A percentile compares a stretch with the other conserved stretches of the same genome.
Evolutionary conservation across 2,888 invertebrate genomes (phyloP).

Genomic region (Melanostoma scalare): DNA sequence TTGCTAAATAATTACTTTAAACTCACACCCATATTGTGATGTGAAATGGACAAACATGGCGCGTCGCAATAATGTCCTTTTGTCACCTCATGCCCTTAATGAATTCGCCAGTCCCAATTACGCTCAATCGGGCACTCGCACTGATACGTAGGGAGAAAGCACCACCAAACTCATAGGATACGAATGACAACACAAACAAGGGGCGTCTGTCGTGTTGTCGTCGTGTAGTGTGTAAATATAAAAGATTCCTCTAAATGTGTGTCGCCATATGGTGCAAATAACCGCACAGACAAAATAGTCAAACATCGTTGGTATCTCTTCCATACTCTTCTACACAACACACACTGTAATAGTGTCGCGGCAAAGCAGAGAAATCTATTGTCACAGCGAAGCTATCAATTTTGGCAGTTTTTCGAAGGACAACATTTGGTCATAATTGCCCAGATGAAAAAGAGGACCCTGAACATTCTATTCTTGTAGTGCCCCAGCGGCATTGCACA

Average conservation of each 20-base stretch:
- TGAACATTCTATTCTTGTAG: constrained; percentile 37
- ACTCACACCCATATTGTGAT: constrained; percentile 68
- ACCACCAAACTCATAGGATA: constrained; percentile 12
- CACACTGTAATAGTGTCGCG: constrained; percentile 23
- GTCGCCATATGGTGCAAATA: constrained; percentile 71
- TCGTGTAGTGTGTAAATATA: constrained; percentile 52
- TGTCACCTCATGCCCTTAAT: constrained; percentile 72
- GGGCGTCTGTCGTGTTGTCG: constrained; percentile 13
- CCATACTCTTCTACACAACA: background rate
- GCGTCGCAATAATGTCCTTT: constrained; percentile 67
- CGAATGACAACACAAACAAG: constrained; percentile 21
- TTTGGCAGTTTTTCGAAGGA: constrained; percentile 72
- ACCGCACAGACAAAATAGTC: constrained; percentile 70
- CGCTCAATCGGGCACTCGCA: constrained; percentile 44
- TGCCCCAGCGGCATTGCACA: constrained; percentile 19
- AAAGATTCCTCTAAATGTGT: constrained; percentile 67
- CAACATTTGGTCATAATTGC: constrained; percentile 73
- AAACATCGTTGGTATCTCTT: constrained; percentile 48
- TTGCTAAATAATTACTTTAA: constrained; percentile 69
- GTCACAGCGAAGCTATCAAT: constrained; percentile 72
- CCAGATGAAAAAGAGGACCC: constrained; percentile 62
- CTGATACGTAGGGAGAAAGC: constrained; percentile 27
- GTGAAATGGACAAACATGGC: constrained; percentile 57
- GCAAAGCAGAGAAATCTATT: constrained; percentile 61
- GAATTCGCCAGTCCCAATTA: constrained; percentile 71